A percentile compares a stretch with the other conserved stretches of the same genome.
phyloP scores from a whole-genome alignment of 2,888 invertebrate species.

The Caenorhabditis virilis region DNA sequence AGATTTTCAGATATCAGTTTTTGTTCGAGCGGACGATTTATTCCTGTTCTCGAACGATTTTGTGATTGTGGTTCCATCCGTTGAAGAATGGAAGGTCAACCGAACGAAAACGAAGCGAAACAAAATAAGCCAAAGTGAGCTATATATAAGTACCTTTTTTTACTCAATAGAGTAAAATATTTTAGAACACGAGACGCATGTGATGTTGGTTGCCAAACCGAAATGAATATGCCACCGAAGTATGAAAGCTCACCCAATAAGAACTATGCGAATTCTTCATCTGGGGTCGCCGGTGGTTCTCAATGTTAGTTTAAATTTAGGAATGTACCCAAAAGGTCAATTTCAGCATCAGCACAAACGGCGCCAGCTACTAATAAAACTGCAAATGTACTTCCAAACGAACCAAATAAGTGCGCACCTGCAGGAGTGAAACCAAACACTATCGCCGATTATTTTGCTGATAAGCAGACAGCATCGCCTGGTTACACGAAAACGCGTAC shows the following conservation, averaged over 20 bases:
- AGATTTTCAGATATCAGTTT: too few relatives aligned
- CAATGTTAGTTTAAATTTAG: not conserved
- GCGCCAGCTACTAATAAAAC: not conserved
- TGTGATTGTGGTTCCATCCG: too few relatives aligned
- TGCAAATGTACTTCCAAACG: not conserved
- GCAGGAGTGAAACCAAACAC: slow-evolving; percentile 30
- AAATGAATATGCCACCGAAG: not conserved
- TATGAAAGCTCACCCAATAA: not conserved
- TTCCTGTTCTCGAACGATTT: too few relatives aligned
- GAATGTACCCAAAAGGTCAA: too few relatives aligned
- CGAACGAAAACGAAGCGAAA: too few relatives aligned
- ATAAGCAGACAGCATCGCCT: slow-evolving; percentile 12
- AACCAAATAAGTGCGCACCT: slow-evolving; percentile 3
- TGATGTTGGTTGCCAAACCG: slow-evolving; percentile 35
- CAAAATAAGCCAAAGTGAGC: too few relatives aligned
- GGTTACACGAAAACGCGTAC: slow-evolving; percentile 17
- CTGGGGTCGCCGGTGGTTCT: not conserved
- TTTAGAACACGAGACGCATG: not conserved
- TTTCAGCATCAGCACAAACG: not conserved
- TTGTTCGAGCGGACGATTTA: too few relatives aligned
- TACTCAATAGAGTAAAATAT: not conserved
- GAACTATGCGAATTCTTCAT: not conserved
- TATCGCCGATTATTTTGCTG: slow-evolving; percentile 26
- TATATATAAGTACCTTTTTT: not conserved
- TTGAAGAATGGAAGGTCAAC: too few relatives aligned